A percentile compares a stretch with the other conserved stretches of the same genome.
Conservation (phyloP, 2,113 vertebrate genomes). For the Octodon degus region DNA sequence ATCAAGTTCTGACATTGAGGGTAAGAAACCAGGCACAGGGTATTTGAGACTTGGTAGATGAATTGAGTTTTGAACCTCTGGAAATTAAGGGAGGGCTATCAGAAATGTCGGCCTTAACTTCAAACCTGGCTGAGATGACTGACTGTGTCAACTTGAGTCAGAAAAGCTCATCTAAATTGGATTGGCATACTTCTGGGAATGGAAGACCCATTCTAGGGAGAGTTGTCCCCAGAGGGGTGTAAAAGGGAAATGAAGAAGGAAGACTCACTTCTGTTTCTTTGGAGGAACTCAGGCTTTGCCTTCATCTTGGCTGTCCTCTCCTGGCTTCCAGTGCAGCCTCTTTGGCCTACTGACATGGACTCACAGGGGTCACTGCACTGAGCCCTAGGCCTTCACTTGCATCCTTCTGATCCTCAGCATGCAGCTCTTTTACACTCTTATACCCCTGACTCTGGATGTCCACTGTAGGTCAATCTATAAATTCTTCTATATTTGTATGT, state of each 20-base stretch:
- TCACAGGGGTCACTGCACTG: neutral
- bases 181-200: neutral
- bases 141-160: neutral
- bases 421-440: neutral
- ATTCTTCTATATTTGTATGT: neutral
- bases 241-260: neutral
- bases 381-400: neutral
- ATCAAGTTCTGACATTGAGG: neutral
- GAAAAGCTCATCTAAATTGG: neutral
- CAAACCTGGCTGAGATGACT: neutral
- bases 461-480: neutral
- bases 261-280: neutral
- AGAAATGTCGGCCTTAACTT: too few species aligned
- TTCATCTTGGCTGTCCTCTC: neutral
- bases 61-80: neutral
- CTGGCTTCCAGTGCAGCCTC: neutral
- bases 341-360: neutral
- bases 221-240: neutral
- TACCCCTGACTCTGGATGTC: neutral
- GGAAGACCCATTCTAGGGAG: neutral
- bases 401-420: neutral
- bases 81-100: neutral
- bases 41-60: neutral
- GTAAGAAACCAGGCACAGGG: neutral
- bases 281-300: neutral